Percentiles rank a stretch among this genome's conserved stretches.
Conservation (phyloP, 2,888 invertebrate genomes). For the Netelia virgata region DNA sequence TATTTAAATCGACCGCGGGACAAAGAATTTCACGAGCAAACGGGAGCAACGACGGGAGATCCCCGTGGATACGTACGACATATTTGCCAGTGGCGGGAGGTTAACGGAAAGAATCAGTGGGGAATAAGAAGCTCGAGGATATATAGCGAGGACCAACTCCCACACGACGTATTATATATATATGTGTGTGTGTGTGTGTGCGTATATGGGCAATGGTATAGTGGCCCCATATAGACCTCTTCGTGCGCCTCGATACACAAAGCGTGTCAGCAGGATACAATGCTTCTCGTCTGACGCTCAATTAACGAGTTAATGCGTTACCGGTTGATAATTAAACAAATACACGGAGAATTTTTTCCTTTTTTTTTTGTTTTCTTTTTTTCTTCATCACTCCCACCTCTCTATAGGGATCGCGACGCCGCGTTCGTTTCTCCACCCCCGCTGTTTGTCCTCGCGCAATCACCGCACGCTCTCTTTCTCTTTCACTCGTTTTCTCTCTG, state of each 20-base stretch:
- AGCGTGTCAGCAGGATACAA: conserved; percentile 83
- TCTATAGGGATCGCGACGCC: conserved; percentile 39
- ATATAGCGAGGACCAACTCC: conserved; percentile 75
- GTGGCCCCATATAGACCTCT: conserved; percentile 31
- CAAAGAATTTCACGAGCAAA: conserved; percentile 47
- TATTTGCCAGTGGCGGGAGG: conserved; percentile 51
- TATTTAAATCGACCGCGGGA: conserved; percentile 42
- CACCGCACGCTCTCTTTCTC: conserved; percentile 48
- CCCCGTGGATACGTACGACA: conserved; percentile 7
- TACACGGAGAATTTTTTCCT: conserved; percentile 74
- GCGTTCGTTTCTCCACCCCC: conserved; percentile 59
- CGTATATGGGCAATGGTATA: conserved; percentile 55
- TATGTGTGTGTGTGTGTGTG: too few species aligned
- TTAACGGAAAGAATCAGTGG: conserved; percentile 57
- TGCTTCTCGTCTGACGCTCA: conserved; percentile 84
- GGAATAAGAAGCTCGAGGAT: conserved; percentile 70
- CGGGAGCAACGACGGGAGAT: not conserved
- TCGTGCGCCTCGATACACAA: conserved; percentile 76
- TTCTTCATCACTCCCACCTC: conserved; percentile 41
- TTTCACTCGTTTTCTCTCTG: not conserved
- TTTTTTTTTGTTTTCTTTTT: conserved; percentile 47
- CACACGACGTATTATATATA: conserved; percentile 71
- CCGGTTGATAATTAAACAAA: conserved; percentile 84
- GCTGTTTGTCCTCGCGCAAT: conserved; percentile 60
- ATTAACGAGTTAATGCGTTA: conserved; percentile 85